Evolutionary conservation across 2,113 vertebrate genomes (phyloP).

Genomic region (Oryzias javanicus): DNA sequence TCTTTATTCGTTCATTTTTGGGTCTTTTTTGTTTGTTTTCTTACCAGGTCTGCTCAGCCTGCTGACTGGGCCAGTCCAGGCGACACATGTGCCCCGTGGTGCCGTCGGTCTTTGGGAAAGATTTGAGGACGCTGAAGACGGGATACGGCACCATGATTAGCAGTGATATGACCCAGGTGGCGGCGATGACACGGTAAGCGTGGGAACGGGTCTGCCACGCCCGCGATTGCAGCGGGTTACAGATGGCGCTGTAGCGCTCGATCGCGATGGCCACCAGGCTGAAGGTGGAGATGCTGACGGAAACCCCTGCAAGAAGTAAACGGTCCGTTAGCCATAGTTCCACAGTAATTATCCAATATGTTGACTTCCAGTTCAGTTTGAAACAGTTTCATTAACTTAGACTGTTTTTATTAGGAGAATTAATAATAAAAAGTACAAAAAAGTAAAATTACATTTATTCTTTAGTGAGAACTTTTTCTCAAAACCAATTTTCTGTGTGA

Average conservation of each 20-base stretch:
- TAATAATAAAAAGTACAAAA: too few relatives aligned
- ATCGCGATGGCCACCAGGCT: conserved; percentile 95
- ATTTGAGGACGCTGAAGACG: conserved; percentile 75
- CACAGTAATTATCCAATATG: not conserved
- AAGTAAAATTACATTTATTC: too few relatives aligned
- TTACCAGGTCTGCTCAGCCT: conserved; percentile 86
- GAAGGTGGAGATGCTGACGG: conserved; percentile 94
- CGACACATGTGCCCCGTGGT: conserved; percentile 77
- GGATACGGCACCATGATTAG: conserved; percentile 92
- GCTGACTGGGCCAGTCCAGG: conserved; percentile 80
- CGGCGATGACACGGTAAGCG: conserved; percentile 86
- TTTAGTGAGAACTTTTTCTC: too few relatives aligned
- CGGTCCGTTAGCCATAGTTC: not conserved
- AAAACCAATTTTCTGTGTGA: too few relatives aligned
- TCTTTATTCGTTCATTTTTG: too few relatives aligned
- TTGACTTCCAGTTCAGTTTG: not conserved
- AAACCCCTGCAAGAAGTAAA: conserved; percentile 78
- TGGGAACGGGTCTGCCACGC: conserved; percentile 94
- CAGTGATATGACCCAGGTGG: conserved; percentile 86
- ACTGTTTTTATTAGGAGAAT: too few relatives aligned
- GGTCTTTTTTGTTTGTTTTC: too few relatives aligned
- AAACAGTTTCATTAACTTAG: too few relatives aligned
- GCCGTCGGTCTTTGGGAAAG: conserved; percentile 64
- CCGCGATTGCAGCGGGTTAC: conserved; percentile 90
- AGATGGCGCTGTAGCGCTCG: conserved; percentile 95